Evolutionary conservation across 64 coral and sea anemone species (phyloP), one percentile per base, ranked within the genome.

Genomic region (Pachyseris speciosa): DNA sequence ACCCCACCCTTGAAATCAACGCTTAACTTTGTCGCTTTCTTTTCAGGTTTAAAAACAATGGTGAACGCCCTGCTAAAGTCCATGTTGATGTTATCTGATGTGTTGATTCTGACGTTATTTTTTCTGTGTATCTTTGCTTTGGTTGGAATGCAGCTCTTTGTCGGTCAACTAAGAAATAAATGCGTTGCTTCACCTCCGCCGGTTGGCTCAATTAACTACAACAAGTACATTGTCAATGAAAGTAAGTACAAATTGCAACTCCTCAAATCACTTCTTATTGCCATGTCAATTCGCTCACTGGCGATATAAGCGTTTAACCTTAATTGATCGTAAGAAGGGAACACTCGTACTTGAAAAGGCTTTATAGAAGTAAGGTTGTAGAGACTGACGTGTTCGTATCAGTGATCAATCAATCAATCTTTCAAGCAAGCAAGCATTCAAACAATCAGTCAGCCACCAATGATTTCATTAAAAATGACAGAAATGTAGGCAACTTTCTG

Each of bases 121-220:
- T 95, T 99, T 32, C 86, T 99, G 31, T 95, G 93, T 80, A 90
- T 99, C 13, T 99, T 99, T 59, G 96, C 96, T 38, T 69, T 99
- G 31, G 83, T 95, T 53, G 96, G 93, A 34, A 93, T 99, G 94
- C 96, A 99, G 41, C 86, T 99, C n/a, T 99, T 99, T 80, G 93
- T 95, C 16, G 96, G 96, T 4, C 68, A 83, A 22, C 71, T 99
- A 31, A 89, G 90, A 71, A 95, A 99, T 72, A 99, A 99, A 72
- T 99, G 96, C 34, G 86, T 94, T 16, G 42, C 40, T 9, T 37
- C 31, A 6, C 64, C 73, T 0, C 83, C 61, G 17, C 49, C 44
- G 2, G 73, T 68, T 19, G 58, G 67, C 38, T 75, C 77, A 4
- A 36, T 83, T 31, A 91, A 29, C 24, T 94, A 86, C 76, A 34